A percentile compares a stretch with the other conserved stretches of the same genome.
Conservation (phyloP, 2,113 vertebrate genomes). For the Notiomystis cincta region DNA sequence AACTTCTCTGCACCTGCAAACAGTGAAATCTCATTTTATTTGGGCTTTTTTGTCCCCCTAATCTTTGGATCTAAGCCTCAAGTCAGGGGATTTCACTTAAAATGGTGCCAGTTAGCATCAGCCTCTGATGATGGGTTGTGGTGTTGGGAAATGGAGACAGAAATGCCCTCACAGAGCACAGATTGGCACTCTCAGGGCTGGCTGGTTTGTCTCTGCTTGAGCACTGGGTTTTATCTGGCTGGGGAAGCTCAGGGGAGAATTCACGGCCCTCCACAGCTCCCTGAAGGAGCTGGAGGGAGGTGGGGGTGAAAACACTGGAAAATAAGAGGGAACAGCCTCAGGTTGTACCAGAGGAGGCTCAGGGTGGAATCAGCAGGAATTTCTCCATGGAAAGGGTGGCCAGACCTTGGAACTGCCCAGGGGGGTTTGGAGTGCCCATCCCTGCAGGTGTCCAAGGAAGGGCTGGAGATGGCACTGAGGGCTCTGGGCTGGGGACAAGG, state of each 20-base stretch:
- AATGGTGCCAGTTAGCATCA: background rate
- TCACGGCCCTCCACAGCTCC: no score
- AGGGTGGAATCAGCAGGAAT: background rate
- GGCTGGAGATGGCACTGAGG: fast-evolving
- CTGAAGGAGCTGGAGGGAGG: background rate
- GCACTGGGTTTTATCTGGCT: background rate
- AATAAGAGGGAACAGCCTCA: background rate
- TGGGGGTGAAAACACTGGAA: background rate
- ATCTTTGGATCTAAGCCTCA: background rate
- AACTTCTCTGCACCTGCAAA: background rate
- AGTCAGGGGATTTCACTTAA: background rate
- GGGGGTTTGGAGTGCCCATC: background rate
- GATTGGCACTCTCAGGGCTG: background rate
- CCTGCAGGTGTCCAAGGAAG: background rate
- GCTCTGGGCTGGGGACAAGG: background rate
- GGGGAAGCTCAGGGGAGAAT: background rate
- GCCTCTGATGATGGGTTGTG: background rate
- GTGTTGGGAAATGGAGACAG: background rate
- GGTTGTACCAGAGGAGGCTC: background rate
- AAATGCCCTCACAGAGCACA: background rate
- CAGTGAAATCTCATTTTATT: background rate
- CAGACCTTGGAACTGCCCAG: background rate
- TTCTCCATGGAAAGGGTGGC: background rate
- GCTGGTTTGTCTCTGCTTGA: background rate
- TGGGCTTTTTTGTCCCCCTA: fast-evolving